Conservation (phyloP, 2,888 invertebrate species). For the Notodonta ziczac region DNA sequence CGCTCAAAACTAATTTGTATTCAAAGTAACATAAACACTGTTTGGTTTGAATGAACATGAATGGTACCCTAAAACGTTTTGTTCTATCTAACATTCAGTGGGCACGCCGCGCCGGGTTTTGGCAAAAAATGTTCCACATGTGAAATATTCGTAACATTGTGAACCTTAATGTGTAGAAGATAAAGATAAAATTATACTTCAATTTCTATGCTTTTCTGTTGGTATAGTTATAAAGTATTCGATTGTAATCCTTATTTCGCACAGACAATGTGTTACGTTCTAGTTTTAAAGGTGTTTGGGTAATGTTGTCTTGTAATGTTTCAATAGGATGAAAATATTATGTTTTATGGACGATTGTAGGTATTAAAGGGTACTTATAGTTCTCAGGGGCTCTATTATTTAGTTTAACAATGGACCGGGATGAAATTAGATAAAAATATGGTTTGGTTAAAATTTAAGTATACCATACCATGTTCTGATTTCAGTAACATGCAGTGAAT, state of each 20-base stretch:
- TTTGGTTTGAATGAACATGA: slow-evolving; percentile 5
- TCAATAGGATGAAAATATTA: slow-evolving; percentile 10
- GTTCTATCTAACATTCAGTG: neutral
- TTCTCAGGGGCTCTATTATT: slow-evolving; percentile 28
- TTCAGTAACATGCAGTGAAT: too few species aligned
- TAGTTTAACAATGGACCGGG: slow-evolving; percentile 11
- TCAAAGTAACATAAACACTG: neutral
- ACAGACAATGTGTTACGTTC: neutral
- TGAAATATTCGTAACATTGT: neutral
- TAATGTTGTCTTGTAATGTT: neutral
- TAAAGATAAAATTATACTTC: neutral
- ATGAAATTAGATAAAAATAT: neutral
- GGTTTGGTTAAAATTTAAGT: too few species aligned
- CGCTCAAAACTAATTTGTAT: neutral
- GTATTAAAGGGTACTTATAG: slow-evolving; percentile 17
- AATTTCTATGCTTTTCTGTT: neutral
- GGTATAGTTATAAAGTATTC: neutral
- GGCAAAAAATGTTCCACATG: neutral
- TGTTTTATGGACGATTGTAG: slow-evolving; percentile 11
- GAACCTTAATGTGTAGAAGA: neutral
- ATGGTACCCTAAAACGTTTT: neutral
- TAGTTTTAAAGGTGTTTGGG: neutral
- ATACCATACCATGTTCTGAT: too few species aligned
- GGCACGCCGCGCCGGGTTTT: neutral
- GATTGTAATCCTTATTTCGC: neutral